Evolutionary conservation across 2,113 vertebrate genomes (phyloP), one percentile per base, ranked within the genome.

Genomic region (Passer montanus): DNA sequence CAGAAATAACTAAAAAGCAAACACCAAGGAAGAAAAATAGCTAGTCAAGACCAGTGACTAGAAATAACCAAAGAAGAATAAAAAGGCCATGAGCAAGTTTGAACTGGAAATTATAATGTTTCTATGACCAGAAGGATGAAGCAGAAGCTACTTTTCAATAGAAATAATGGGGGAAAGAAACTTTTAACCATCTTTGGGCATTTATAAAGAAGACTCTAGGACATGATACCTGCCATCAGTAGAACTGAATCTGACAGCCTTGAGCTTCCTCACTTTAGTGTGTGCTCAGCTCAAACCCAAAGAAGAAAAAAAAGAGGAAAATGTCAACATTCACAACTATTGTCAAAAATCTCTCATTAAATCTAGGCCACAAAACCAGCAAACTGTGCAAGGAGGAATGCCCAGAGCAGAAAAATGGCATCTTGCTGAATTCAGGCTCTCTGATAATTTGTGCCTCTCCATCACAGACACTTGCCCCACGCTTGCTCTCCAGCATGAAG

Each of bases 1-100:
- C 90, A 83, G 37, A 94, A 95, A 96, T 95, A 95, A 74, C 62
- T 88, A 43, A 27, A 72, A 83, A 73, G 53, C 82, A 91, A 94
- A 76, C 74, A 89, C 35, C 52, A 83, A 56, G n/a, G 70, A 87
- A 73, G 58, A 87, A 75, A 95, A 87, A 87, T 2, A 87, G 69
- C 81, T 69, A 46, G 50, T 72, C 74, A 82, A 70, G 60, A 93
- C 50, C 53, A 75, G 74, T 30, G 87, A 75, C 62, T 90, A 85
- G 78, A 78, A 95, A 90, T 87, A 94, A 93, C 47, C 73, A 94
- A 56, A 64, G 63, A 83, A 58, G 70, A 89, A 77, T 30, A 70
- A 93, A 84, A 89, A 79, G 27, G 19, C 39, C 37, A 1, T 26
- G 37, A 76, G 67, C 41, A 85, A 90, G 82, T 79, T 68, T 89